phyloP scores from a whole-genome alignment of 2,797 vertebrate genomes.

The Acanthis flammea region DNA sequence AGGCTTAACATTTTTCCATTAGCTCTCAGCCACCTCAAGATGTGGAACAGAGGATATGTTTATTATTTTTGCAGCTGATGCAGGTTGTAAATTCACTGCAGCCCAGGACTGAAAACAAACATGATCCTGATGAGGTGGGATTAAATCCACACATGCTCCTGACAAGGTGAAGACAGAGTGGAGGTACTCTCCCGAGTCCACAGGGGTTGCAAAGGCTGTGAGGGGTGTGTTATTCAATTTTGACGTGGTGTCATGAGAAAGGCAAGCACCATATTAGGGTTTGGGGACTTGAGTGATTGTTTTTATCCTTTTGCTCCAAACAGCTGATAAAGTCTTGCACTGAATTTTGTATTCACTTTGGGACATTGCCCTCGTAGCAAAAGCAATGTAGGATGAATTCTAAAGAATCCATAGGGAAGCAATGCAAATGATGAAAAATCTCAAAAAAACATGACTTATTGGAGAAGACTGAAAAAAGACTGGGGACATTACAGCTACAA shows the following conservation, averaged over 20 bases:
- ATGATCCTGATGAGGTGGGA: neutral
- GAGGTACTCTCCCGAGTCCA: neutral
- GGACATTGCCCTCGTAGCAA: neutral
- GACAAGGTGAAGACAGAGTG: neutral
- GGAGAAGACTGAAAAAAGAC: neutral
- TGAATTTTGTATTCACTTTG: neutral
- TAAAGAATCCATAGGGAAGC: neutral
- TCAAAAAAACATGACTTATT: neutral
- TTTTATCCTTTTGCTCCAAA: neutral
- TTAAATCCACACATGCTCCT: neutral
- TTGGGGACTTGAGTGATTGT: neutral
- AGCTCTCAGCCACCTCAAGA: neutral
- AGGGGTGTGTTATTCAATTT: neutral
- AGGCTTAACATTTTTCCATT: neutral
- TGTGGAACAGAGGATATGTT: neutral
- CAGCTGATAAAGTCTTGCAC: neutral
- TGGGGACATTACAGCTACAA: neutral
- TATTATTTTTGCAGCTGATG: neutral
- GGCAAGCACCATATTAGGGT: neutral
- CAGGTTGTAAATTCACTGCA: neutral
- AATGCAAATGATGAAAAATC: neutral
- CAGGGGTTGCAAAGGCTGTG: neutral
- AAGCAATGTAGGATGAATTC: neutral
- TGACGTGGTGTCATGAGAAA: neutral
- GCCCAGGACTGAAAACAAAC: neutral